These are phyloP conservation scores for Stenchaetothrips biformis DNA, from an alignment of 2,888 invertebrate species.

Conservation along the genomic window DNA sequence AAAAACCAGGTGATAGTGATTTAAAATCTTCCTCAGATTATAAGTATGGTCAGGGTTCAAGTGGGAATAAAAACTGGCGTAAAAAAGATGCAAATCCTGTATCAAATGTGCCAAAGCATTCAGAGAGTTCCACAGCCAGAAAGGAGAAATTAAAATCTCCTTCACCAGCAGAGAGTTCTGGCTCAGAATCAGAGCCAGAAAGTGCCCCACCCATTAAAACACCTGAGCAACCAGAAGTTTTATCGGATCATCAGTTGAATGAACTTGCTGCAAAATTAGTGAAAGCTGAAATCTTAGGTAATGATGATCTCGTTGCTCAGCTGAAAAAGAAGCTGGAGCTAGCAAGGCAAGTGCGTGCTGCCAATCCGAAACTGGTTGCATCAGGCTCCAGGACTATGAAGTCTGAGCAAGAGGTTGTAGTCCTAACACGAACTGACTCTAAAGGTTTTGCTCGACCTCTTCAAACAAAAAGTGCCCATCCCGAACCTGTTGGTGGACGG, in stretches of 20 bases:
- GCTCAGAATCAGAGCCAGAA: constrained; percentile 36
- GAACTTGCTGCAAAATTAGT: constrained; percentile 82
- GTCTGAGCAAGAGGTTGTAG: constrained; percentile 51
- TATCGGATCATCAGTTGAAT: constrained; percentile 83
- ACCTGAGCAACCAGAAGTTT: constrained; percentile 42
- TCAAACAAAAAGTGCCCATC: constrained; percentile 43
- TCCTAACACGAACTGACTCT: constrained; percentile 64
- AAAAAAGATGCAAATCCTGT: constrained; percentile 27
- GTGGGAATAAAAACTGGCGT: constrained; percentile 30
- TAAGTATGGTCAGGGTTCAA: constrained; percentile 39
- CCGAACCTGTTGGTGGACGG: constrained; percentile 45
- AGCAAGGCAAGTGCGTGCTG: constrained; percentile 54
- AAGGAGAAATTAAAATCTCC: constrained; percentile 32
- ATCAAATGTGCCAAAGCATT: constrained; percentile 26
- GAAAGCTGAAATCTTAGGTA: constrained; percentile 91
- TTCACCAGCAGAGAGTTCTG: constrained; percentile 30
- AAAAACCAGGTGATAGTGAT: constrained; percentile 40
- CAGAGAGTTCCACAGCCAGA: constrained; percentile 36
- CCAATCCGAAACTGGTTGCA: constrained; percentile 34
- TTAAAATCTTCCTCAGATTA: constrained; percentile 30
- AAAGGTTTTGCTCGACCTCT: constrained; percentile 67
- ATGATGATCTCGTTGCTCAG: constrained; percentile 61
- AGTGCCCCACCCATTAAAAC: constrained; percentile 29
- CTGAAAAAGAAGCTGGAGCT: constrained; percentile 69
- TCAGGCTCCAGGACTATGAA: constrained; percentile 37